phyloP scores from a whole-genome alignment of 2,113 vertebrate genomes.

The Hypanus sabinus region DNA sequence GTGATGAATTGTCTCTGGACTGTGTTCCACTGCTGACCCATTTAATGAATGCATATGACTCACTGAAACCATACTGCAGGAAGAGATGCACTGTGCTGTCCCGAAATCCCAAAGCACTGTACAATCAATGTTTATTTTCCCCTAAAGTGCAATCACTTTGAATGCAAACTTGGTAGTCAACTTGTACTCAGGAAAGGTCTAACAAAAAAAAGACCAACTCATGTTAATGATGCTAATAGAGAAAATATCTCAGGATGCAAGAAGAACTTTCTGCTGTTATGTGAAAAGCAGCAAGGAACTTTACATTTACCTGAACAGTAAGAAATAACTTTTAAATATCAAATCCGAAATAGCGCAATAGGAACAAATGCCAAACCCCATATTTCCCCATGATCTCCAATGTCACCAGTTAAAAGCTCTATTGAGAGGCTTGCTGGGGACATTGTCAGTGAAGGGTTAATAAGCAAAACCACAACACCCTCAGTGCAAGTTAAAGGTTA shows the following conservation, averaged over 20 bases:
- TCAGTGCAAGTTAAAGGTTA: conserved; percentile 85
- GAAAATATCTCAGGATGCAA: neutral
- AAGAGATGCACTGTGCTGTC: neutral
- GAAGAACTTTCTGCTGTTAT: neutral
- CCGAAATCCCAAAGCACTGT: neutral
- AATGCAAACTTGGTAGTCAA: neutral
- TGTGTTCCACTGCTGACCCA: neutral
- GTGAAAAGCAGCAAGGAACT: neutral
- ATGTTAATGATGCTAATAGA: too few species aligned
- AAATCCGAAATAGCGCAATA: neutral
- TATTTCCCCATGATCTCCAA: too few species aligned
- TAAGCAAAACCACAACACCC: conserved; percentile 61
- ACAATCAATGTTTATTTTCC: neutral
- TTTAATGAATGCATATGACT: neutral
- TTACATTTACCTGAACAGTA: neutral
- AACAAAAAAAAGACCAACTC: neutral
- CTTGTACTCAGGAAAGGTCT: neutral
- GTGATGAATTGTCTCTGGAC: neutral
- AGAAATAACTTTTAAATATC: neutral
- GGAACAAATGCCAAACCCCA: neutral
- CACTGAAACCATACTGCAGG: neutral
- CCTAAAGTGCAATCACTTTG: neutral
- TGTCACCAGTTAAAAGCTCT: neutral
- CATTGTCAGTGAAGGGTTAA: conserved; percentile 70
- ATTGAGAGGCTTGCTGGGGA: neutral